Conservation (phyloP, 2,797 vertebrate genomes). For the Brachyrhaphis roseni region DNA sequence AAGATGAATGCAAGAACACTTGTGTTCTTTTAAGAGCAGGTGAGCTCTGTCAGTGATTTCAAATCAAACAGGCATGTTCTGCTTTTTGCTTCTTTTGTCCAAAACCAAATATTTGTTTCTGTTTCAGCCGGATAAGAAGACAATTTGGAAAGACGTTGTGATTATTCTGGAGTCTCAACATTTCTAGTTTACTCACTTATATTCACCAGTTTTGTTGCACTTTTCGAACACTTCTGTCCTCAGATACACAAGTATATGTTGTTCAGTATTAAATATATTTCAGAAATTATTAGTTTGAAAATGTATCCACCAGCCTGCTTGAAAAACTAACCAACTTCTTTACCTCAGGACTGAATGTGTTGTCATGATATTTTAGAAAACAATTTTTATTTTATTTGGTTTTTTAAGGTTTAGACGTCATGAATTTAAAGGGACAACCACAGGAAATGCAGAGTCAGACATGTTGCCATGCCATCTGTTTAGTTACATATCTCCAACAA, state of each 20-base stretch:
- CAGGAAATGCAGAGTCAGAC: slow-evolving; percentile 1
- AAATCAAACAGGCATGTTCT: neutral
- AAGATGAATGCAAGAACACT: slow-evolving; percentile 84
- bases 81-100: neutral
- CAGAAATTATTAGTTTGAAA: slow-evolving; percentile 1
- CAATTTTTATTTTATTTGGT: neutral
- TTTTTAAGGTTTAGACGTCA: slow-evolving; percentile 5
- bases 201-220: slow-evolving; percentile 33
- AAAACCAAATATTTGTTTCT: slow-evolving; percentile 20
- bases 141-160: slow-evolving; percentile 15
- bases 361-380: slow-evolving; percentile 8
- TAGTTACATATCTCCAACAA: slow-evolving; percentile 33
- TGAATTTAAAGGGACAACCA: slow-evolving; percentile 16
- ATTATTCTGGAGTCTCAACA: slow-evolving; percentile 11
- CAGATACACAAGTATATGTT: slow-evolving; percentile 6
- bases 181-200: slow-evolving; percentile 24
- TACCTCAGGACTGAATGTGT: slow-evolving; percentile 30
- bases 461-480: slow-evolving; percentile 29
- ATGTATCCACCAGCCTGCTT: neutral
- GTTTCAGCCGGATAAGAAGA: slow-evolving; percentile 62
- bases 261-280: slow-evolving; percentile 13
- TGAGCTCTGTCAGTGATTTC: slow-evolving; percentile 41
- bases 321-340: slow-evolving; percentile 5
- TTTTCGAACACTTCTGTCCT: slow-evolving; percentile 21
- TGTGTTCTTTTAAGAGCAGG: slow-evolving; percentile 80